Conservation (phyloP, 2,113 vertebrate species). For the Hirundichthys speculiger region DNA sequence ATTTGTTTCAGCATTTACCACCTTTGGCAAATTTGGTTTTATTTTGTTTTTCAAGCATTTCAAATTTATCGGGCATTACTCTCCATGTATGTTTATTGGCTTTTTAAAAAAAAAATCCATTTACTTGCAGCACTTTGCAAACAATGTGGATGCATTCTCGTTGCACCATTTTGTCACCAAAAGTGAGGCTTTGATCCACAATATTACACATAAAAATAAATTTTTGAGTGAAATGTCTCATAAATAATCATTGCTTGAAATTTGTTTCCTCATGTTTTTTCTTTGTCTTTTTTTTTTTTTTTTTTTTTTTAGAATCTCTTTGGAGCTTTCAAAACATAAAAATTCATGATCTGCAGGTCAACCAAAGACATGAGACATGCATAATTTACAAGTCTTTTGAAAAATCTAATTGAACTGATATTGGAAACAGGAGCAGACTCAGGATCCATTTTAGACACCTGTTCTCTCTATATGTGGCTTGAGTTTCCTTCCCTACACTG, state of each 20-base stretch:
- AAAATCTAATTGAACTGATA: slow-evolving; percentile 42
- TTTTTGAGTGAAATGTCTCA: slow-evolving; percentile 5
- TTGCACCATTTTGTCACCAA: slow-evolving; percentile 18
- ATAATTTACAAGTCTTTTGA: slow-evolving; percentile 75
- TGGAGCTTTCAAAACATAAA: slow-evolving; percentile 45
- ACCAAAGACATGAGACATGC: slow-evolving; percentile 69
- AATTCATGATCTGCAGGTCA: slow-evolving; percentile 42
- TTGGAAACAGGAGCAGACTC: slow-evolving; percentile 13
- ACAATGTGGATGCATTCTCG: slow-evolving; percentile 1
- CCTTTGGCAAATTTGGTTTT: slow-evolving; percentile 35
- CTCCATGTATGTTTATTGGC: slow-evolving; percentile 1
- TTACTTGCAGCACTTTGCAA: slow-evolving; percentile 1
- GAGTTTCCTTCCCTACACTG: slow-evolving; percentile 36
- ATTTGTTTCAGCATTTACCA: slow-evolving; percentile 9
- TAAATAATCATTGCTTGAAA: slow-evolving; percentile 31
- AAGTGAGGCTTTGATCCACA: slow-evolving; percentile 6
- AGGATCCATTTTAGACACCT: slow-evolving; percentile 29
- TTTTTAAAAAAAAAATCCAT: slow-evolving; percentile 10
- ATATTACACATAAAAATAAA: slow-evolving; percentile 9
- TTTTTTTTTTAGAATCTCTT: slow-evolving; percentile 28
- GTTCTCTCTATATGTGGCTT: slow-evolving; percentile 15
- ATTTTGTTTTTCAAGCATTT: slow-evolving; percentile 25
- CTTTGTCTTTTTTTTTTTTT: slow-evolving; percentile 5
- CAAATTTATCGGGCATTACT: slow-evolving; percentile 12
- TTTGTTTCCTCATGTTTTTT: slow-evolving; percentile 12